A percentile compares a stretch with the other conserved stretches of the same genome.
Conservation (phyloP, 2,113 vertebrate genomes). For the Corythaeola cristata region DNA sequence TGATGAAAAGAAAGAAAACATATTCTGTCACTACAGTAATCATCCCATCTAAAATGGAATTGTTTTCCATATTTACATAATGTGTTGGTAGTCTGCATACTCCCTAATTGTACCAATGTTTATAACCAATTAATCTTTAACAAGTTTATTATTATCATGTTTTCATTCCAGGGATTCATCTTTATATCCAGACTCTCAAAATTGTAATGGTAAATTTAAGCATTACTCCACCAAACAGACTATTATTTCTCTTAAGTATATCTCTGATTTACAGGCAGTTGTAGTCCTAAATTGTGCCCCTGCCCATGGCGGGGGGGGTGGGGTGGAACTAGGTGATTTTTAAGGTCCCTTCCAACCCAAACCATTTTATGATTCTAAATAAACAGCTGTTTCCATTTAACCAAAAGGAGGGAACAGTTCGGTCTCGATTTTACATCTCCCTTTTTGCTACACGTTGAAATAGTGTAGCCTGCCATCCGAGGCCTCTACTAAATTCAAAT, state of each 20-base stretch:
- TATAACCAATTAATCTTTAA: slow-evolving; percentile 25
- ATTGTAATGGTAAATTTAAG: background rate
- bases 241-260: background rate
- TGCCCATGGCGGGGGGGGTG: too few relatives aligned
- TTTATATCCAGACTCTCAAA: background rate
- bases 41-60: slow-evolving; percentile 30
- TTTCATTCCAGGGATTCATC: background rate
- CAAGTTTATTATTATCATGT: background rate
- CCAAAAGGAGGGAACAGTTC: background rate
- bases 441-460: background rate
- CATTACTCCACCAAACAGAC: background rate
- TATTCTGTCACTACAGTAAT: slow-evolving; percentile 24
- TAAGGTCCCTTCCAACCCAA: too few relatives aligned
- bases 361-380: background rate
- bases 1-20: slow-evolving; percentile 22
- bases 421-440: background rate
- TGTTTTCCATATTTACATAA: slow-evolving; percentile 54
- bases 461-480: background rate
- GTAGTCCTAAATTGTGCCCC: background rate
- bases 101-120: slow-evolving; percentile 25
- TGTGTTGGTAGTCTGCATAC: slow-evolving; percentile 19
- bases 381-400: background rate
- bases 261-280: background rate
- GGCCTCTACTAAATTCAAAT: background rate
- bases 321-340: too few relatives aligned